Percentiles rank a stretch among this genome's conserved stretches.
These are phyloP conservation scores for Carettochelys insculpta DNA, from an alignment of 2,113 vertebrate genomes.

Conservation along the genomic window DNA sequence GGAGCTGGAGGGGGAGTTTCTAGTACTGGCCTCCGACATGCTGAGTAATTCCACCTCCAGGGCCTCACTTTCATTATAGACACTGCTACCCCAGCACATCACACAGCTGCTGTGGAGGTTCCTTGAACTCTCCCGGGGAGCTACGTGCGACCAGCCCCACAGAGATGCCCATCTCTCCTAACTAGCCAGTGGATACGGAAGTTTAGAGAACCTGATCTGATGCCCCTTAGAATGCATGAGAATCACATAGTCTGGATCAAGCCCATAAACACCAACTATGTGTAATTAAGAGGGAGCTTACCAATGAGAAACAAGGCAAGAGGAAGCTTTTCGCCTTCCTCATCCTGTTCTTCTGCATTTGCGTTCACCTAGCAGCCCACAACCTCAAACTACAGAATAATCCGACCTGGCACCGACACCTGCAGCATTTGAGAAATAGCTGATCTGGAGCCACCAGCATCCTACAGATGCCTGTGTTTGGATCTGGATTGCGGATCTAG, in stretches of 20 bases:
- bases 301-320: neutral
- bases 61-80: neutral
- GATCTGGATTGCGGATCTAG: neutral
- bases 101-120: neutral
- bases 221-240: neutral
- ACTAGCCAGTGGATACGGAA: neutral
- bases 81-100: neutral
- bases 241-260: neutral
- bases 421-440: neutral
- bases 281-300: neutral
- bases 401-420: neutral
- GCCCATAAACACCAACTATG: neutral
- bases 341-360: neutral
- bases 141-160: neutral
- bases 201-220: neutral
- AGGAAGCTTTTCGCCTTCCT: neutral
- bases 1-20: constrained; percentile 2
- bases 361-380: neutral
- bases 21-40: neutral
- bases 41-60: rapidly evolving
- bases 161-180: neutral
- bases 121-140: neutral
- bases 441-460: neutral
- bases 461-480: neutral
- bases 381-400: neutral